Base-by-base conservation (phyloP, 2,797 vertebrate genomes). In the Rhabdomys pumilio region DNA sequence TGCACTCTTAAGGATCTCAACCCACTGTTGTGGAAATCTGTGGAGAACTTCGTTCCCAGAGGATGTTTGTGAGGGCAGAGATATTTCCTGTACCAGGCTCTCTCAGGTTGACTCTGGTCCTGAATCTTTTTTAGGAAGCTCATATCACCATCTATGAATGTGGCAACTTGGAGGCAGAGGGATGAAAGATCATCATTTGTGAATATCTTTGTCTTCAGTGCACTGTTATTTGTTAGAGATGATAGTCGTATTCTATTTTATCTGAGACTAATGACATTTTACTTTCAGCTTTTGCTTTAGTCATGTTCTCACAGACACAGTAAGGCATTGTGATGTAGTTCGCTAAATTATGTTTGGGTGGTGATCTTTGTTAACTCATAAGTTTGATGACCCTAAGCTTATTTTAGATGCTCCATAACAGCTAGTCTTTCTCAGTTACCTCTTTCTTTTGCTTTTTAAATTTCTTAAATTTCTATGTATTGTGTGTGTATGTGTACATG, bases 211-310 rank as follows among this genome's bases (percentile, higher is more conserved):
- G 5, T 72, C 50, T 90, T 55, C 20, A 63, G 31, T 82, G 59
- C 22, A 17, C 57, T 77, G 3, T 34, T 55, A 82, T 44, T 94
- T 96, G 95, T 94, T 92, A 94, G 81, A 97, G 75, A 82, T 79
- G 76, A 76, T 38, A 95, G 81, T 82, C 72, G 44, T 75, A 89
- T 76, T 34, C 0, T 63, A 67, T 79, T 94, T 85, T 34, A 69
- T 44, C 81, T 87, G 61, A 91, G 61, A 95, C 91, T 94, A 95
- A 96, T 83, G 95, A 93, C 44, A 31, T 55, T 8, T 15, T n/a
- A 13, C 59, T 92, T 67, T 84, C 85, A 94, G 29, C 7, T 84
- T 97, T 96, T 94, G 63, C 94, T 98, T 65, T 47, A 41, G 61
- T 65, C 72, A 75, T 41, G 22, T n/a, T 67, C 41, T 85, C 50